Evolutionary conservation across 2,797 vertebrate genomes (phyloP).

Genomic region (Sebastes minor): DNA sequence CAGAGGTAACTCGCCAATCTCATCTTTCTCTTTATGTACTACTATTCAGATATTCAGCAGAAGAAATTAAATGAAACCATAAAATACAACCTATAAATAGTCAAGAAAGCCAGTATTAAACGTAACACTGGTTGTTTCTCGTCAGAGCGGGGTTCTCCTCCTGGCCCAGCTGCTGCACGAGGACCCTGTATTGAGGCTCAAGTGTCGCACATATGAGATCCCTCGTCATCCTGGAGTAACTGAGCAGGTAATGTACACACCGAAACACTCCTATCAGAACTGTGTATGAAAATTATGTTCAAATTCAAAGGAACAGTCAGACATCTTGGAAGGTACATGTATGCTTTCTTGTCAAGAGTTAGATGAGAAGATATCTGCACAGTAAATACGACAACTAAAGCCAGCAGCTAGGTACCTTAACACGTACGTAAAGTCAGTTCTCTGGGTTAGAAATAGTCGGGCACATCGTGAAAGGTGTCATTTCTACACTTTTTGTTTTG

Average conservation of each 20-base stretch:
- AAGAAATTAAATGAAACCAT: not conserved
- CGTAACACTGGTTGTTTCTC: conserved; percentile 1
- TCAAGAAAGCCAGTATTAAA: not conserved
- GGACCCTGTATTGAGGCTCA: conserved; percentile 92
- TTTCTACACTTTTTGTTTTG: too few species aligned
- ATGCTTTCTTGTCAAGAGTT: not conserved
- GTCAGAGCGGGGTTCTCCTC: conserved; percentile 92
- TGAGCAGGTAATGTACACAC: conserved; percentile 87
- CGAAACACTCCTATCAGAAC: not conserved
- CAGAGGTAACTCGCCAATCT: conserved; percentile 84
- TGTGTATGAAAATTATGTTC: not conserved
- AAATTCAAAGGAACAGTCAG: not conserved
- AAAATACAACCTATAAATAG: not conserved
- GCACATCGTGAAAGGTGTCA: not conserved
- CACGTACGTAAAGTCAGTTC: not conserved
- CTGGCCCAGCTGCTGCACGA: conserved; percentile 96
- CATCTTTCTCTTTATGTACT: not conserved
- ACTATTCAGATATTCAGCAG: not conserved
- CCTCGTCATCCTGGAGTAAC: conserved; percentile 94
- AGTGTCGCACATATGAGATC: conserved; percentile 97
- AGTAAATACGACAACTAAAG: not conserved
- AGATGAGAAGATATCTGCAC: not conserved
- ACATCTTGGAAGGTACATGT: not conserved
- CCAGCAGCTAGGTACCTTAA: not conserved
- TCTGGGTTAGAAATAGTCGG: not conserved